phyloP scores from a whole-genome alignment of 2,113 vertebrate species.

The Struthidea cinerea region DNA sequence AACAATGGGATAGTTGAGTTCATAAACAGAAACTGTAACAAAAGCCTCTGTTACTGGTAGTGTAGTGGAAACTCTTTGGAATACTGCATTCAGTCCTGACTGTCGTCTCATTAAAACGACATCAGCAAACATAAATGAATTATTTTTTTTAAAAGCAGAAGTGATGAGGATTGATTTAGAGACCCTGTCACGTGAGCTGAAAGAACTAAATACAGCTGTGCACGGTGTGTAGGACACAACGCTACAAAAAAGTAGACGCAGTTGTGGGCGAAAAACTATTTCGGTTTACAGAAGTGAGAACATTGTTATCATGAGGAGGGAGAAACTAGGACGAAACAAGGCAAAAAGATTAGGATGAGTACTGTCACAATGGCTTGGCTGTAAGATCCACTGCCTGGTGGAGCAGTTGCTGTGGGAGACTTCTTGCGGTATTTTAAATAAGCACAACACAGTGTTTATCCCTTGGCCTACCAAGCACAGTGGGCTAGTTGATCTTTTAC shows the following conservation, averaged over 20 bases:
- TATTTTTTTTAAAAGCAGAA: not conserved
- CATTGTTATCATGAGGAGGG: not conserved
- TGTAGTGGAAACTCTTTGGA: not conserved
- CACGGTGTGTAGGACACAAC: accelerated
- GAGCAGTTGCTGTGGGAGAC: not conserved
- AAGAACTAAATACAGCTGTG: not conserved
- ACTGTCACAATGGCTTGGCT: not conserved
- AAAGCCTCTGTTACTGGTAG: not conserved
- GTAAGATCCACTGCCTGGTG: not conserved
- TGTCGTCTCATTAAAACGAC: not conserved
- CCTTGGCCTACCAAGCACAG: not conserved
- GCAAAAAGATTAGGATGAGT: not conserved
- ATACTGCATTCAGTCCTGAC: not conserved
- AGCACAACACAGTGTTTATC: not conserved
- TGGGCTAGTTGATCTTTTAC: not conserved
- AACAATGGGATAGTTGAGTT: not conserved
- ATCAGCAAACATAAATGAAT: not conserved
- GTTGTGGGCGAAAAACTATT: not conserved
- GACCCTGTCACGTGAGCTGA: not conserved
- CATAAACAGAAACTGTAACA: not conserved
- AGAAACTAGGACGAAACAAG: not conserved
- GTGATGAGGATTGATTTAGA: not conserved
- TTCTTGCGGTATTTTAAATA: not conserved
- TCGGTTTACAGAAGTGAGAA: not conserved
- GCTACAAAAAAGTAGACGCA: not conserved